These are phyloP conservation scores for Oscheius sp. DNA, from an alignment of 2,888 invertebrate genomes.

Conservation along the genomic window DNA sequence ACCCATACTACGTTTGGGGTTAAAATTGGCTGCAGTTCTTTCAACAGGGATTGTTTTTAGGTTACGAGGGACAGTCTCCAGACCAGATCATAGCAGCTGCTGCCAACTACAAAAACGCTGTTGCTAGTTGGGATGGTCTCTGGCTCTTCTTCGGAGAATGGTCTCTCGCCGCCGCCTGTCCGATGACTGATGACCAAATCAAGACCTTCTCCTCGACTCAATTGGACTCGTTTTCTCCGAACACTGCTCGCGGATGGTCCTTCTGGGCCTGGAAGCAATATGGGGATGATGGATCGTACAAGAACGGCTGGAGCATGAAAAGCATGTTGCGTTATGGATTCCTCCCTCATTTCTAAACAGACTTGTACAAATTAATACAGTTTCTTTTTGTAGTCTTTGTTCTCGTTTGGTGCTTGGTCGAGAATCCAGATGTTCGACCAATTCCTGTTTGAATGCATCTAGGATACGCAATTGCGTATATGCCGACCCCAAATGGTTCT, in stretches of 20 bases:
- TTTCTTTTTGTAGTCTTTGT: no score
- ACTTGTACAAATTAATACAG: not conserved
- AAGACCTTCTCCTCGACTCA: slow-evolving; percentile 6
- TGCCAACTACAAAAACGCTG: not conserved
- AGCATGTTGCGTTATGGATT: slow-evolving; percentile 11
- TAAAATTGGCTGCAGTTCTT: no score
- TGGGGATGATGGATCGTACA: slow-evolving; percentile 23
- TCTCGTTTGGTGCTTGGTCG: no score
- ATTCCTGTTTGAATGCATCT: no score
- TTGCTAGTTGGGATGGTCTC: slow-evolving; percentile 4
- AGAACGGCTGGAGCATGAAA: slow-evolving; percentile 24
- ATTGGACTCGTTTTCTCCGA: slow-evolving; percentile 13
- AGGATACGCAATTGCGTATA: no score
- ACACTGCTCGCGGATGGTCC: not conserved
- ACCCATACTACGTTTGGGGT: slow-evolving; percentile 20
- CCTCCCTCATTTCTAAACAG: not conserved
- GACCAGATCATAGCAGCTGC: slow-evolving; percentile 4
- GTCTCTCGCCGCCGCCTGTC: slow-evolving; percentile 6
- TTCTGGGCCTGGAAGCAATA: slow-evolving; percentile 18
- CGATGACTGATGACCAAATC: slow-evolving; percentile 18
- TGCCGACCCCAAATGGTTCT: no score
- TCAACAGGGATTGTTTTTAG: not conserved
- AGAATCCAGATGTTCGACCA: no score
- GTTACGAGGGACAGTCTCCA: slow-evolving; percentile 13
- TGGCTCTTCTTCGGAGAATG: slow-evolving; percentile 25